These are phyloP conservation scores for Eupithecia exiguata DNA, from an alignment of 2,888 invertebrate species.

Conservation along the genomic window DNA sequence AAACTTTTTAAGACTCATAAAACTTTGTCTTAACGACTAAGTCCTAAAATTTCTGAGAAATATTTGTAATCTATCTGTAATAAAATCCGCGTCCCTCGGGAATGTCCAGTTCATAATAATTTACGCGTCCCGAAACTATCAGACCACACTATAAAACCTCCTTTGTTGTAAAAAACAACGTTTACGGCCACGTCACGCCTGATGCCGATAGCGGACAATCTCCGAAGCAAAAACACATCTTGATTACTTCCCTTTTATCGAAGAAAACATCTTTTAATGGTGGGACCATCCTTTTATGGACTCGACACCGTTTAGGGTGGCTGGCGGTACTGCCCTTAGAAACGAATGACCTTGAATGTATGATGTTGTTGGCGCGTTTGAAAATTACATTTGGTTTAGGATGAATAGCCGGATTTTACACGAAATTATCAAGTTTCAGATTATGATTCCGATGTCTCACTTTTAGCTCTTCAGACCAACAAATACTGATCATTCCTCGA, in stretches of 20 bases:
- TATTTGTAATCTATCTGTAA: constrained; percentile 2
- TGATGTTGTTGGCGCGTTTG: background rate
- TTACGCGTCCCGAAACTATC: background rate
- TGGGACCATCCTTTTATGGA: constrained; percentile 6
- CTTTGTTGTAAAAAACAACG: constrained; percentile 26
- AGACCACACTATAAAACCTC: background rate
- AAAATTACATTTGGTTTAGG: background rate
- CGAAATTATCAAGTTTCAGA: background rate
- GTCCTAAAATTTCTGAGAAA: background rate
- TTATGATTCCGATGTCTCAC: background rate
- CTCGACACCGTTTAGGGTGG: background rate
- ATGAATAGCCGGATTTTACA: background rate
- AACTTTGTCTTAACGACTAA: background rate
- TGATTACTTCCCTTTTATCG: constrained; percentile 37
- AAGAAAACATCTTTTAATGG: constrained; percentile 13
- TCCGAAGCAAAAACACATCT: constrained; percentile 29
- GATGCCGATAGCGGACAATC: constrained; percentile 19
- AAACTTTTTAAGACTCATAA: background rate
- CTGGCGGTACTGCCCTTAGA: background rate
- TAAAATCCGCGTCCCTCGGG: background rate
- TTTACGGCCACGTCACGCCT: constrained; percentile 22
- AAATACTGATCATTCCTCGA: background rate
- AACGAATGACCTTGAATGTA: background rate
- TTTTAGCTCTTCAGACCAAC: background rate
- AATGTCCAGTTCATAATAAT: constrained; percentile 10